Evolutionary conservation across 2,797 vertebrate species (phyloP), one percentile per base, ranked within the genome.

Genomic region (Megaceryle alcyon): DNA sequence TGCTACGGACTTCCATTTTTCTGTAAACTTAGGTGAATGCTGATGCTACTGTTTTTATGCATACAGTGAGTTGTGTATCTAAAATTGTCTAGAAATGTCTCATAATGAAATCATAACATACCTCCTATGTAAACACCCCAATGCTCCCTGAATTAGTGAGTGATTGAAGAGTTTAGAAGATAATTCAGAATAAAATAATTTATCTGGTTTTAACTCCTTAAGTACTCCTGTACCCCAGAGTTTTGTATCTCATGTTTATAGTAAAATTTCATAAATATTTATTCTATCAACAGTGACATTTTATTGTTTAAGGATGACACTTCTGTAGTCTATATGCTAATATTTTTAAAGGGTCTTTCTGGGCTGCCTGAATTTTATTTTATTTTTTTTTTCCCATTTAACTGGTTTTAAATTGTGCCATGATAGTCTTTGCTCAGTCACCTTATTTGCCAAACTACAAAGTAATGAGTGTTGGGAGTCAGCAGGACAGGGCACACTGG

Each of bases 51-150:
- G 1, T 1, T 70, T 84, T 54, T 69, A 28, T 0, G 0, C 10
- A 37, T 22, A n/a, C 14, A 22, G 5, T 25, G 6, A 53, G 14
- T 4, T 53, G 21, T 63, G 69, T 64, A 44, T 63, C 7, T 33
- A 57, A 44, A 73, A 63, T 21, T 39, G 9, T 28, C 20, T 31
- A 78, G 63, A 83, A 61, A 33, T 39, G 3, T 9, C 25, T 51
- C 16, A 15, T n/a, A 54, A 70, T 43, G 29, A 88, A 80, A 75
- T 15, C 8, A 41, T 43, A 69, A 57, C 14, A 18, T 37, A 71
- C 44, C 29, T 81, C 12, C 56, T 44, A 28, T 9, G 15, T 0
- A 0, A 29, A 15, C 5, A 60, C 4, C 14, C 19, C 17, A 7
- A 0, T 59, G 10, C 9, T 77, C 17, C 16, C 23, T 66, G 53